A percentile compares a stretch with the other conserved stretches of the same genome.
These are phyloP conservation scores for Spinus olivaceus DNA, from an alignment of 2,797 vertebrate genomes.

Conservation along the genomic window DNA sequence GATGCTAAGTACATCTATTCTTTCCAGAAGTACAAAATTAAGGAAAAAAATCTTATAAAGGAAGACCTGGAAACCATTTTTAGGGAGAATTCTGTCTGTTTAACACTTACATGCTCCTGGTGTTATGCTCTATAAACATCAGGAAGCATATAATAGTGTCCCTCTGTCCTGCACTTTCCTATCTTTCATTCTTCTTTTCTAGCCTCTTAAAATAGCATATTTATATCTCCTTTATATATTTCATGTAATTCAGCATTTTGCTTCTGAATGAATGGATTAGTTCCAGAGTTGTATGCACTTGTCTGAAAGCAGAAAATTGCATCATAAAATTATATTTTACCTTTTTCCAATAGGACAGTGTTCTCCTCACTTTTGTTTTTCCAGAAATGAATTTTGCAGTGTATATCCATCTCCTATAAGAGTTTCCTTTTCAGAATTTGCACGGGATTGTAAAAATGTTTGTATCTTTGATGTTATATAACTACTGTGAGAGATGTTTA, in stretches of 20 bases:
- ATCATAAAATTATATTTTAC: not conserved
- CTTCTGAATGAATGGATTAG: not conserved
- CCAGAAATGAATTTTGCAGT: not conserved
- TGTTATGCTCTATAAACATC: not conserved
- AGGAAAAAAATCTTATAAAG: not conserved
- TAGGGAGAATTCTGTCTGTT: not conserved
- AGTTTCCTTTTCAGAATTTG: not conserved
- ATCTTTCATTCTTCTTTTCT: not conserved
- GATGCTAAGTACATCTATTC: not conserved
- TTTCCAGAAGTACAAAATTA: not conserved
- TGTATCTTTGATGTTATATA: not conserved
- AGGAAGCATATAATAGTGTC: not conserved
- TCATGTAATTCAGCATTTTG: not conserved
- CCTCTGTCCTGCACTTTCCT: not conserved
- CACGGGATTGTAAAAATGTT: not conserved
- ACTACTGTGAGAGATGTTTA: not conserved
- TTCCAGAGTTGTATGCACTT: not conserved
- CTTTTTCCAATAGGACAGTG: not conserved
- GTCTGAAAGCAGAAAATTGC: not conserved
- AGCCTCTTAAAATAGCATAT: not conserved
- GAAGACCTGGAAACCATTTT: not conserved
- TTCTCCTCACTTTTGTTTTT: not conserved
- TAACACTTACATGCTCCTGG: rapidly evolving
- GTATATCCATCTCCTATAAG: not conserved
- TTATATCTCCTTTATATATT: not conserved